Evolutionary conservation across 1,140 invertebrate genomes (phyloP).

Genomic region (Drosophila pseudoananassae): DNA sequence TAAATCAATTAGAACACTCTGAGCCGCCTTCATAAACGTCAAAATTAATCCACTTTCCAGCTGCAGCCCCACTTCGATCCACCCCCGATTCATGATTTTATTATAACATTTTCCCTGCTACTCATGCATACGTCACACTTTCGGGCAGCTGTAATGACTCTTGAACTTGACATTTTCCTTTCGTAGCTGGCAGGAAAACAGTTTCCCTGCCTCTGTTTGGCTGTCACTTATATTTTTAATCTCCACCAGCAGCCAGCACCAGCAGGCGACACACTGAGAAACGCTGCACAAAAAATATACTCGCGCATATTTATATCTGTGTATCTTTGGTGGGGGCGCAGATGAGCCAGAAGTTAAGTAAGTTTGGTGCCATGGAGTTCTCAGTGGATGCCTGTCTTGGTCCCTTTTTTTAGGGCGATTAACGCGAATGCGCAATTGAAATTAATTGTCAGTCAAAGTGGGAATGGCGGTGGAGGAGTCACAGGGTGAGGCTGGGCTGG

Average conservation of each 20-base stretch:
- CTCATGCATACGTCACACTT: slow-evolving; percentile 37
- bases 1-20: slow-evolving; percentile 76
- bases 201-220: slow-evolving; percentile 27
- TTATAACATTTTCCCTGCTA: slow-evolving; percentile 14
- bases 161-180: slow-evolving; percentile 80
- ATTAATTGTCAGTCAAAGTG: slow-evolving; percentile 82
- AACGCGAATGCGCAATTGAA: slow-evolving; percentile 81
- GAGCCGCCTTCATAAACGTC: slow-evolving; percentile 75
- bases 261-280: slow-evolving; percentile 58
- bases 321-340: slow-evolving; percentile 8
- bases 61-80: slow-evolving; percentile 36
- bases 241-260: slow-evolving; percentile 56
- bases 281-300: slow-evolving; percentile 34
- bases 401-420: slow-evolving; percentile 65
- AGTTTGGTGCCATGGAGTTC: slow-evolving; percentile 26
- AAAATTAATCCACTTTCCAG: slow-evolving; percentile 75
- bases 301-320: slow-evolving; percentile 26
- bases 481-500: background rate
- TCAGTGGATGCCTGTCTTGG: slow-evolving; percentile 11
- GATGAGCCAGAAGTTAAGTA: slow-evolving; percentile 59
- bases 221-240: slow-evolving; percentile 79
- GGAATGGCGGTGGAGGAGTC: slow-evolving; percentile 16
- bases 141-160: slow-evolving; percentile 68
- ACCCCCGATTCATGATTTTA: slow-evolving; percentile 1
- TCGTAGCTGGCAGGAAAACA: slow-evolving; percentile 10